phyloP scores from a whole-genome alignment of 2,113 vertebrate genomes.

The Myotis davidii region DNA sequence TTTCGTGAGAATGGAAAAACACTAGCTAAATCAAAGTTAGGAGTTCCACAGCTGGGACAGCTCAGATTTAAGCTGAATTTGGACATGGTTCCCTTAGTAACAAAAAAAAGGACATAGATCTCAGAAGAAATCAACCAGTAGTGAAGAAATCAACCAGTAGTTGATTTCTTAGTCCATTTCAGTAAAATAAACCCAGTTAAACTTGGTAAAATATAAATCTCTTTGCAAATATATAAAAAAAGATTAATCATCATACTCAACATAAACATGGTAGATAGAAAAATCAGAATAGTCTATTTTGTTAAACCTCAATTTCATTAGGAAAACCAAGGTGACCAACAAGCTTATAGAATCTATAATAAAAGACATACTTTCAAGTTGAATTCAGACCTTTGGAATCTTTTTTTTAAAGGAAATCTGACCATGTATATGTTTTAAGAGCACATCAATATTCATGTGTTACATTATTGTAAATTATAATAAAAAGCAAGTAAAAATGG shows the following conservation, averaged over 20 bases:
- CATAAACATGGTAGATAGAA: background rate
- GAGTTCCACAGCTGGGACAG: conserved; percentile 63
- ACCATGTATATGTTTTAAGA: background rate
- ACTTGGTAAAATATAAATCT: background rate
- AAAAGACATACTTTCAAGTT: background rate
- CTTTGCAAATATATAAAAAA: background rate
- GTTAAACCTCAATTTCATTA: background rate
- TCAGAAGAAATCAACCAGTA: conserved; percentile 37
- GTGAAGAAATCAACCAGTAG: conserved; percentile 43
- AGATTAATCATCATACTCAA: background rate
- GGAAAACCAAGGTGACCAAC: background rate
- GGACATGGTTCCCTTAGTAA: conserved; percentile 69
- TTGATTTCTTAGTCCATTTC: conserved; percentile 18
- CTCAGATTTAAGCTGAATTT: conserved; percentile 61
- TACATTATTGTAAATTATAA: background rate
- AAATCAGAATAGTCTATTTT: background rate
- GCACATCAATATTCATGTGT: background rate
- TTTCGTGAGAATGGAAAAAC: conserved; percentile 71
- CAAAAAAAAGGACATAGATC: background rate
- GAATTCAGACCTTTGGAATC: background rate
- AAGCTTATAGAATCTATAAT: background rate
- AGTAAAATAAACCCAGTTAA: conserved; percentile 22
- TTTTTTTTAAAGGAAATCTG: conserved; percentile 36
- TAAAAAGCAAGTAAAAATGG: background rate
- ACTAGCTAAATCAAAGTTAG: conserved; percentile 58